phyloP scores from a whole-genome alignment of 2,888 invertebrate species.

The Lasioglossum malachurum region DNA sequence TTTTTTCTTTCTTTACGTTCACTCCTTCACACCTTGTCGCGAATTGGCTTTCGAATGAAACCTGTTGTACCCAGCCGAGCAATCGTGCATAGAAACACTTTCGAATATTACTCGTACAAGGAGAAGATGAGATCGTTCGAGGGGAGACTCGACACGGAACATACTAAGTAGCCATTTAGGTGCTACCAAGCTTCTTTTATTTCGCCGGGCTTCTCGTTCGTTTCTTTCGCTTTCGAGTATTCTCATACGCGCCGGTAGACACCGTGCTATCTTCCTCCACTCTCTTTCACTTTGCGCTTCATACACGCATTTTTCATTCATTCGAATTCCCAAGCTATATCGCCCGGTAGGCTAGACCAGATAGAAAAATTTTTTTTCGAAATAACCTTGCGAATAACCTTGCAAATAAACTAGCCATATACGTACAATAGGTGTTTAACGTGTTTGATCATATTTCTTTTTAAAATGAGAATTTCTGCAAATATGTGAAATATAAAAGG shows the following conservation, averaged over 20 bases:
- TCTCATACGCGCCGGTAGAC: conserved; percentile 14
- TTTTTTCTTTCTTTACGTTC: neutral
- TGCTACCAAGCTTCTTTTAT: conserved; percentile 52
- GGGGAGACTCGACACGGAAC: conserved; percentile 75
- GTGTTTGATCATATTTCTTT: too few species aligned
- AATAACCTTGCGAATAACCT: too few species aligned
- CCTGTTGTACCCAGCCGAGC: conserved; percentile 74
- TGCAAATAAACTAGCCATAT: too few species aligned
- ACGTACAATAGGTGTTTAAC: too few species aligned
- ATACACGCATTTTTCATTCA: conserved; percentile 69
- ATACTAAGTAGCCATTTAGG: conserved; percentile 81
- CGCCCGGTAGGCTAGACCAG: conserved; percentile 52
- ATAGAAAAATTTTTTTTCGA: too few species aligned
- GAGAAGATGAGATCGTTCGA: conserved; percentile 54
- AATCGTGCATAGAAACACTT: conserved; percentile 71
- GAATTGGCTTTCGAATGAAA: conserved; percentile 74
- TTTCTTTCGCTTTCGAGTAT: conserved; percentile 41
- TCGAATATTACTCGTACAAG: conserved; percentile 70
- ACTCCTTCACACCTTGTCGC: conserved; percentile 58
- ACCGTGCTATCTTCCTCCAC: conserved; percentile 48
- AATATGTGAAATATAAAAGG: too few species aligned
- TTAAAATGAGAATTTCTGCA: too few species aligned
- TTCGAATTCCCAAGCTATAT: conserved; percentile 71
- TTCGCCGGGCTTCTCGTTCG: conserved; percentile 10
- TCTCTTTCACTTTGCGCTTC: conserved; percentile 51